Evolutionary conservation across 2,797 vertebrate species (phyloP), one percentile per base, ranked within the genome.

Genomic region (Gephyroberyx darwinii): DNA sequence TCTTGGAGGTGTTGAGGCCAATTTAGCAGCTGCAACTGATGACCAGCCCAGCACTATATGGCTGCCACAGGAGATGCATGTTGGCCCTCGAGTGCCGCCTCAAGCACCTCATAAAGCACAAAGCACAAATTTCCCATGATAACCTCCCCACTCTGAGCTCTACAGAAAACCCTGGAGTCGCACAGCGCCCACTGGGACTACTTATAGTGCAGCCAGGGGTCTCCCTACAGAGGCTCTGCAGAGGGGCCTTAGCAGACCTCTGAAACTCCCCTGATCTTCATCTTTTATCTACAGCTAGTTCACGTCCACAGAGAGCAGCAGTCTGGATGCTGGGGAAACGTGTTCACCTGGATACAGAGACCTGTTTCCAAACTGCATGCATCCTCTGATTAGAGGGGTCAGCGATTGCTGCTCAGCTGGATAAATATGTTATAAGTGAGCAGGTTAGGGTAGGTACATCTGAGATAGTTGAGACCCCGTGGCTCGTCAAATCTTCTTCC

Each of bases 121-220:
- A 10, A 54, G 47, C 54, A 52, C 68, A 77, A 80, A 82, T 82
- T 75, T 82, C 80, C 77, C 65, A 58, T 65, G 74, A 72, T 82
- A 71, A 77, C 56, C 65, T 71, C 45, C 67, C 65, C 55, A n/a
- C 20, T 70, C 60, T 59, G 50, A 41, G 60, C 54, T 57, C 62
- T 63, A 31, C 47, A 48, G 31, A 54, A 22, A 48, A 37, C 57
- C 19, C 55, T 30, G 19, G 20, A 72, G 68, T 53, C 59, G 43
- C 69, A 61, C 55, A 60, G 50, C 60, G 17, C 65, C 67, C 69
- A 65, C 47, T 60, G 56, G 74, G 57, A 59, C 55, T 57, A 26
- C 71, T 60, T 45, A 45, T 14, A 16, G 65, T 45, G 55, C 37
- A 48, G 64, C 52, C 30, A 5, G 30, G 58, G 45, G 53, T 10